phyloP scores from a whole-genome alignment of 2,888 invertebrate species.

The Hoplodrina blanda region DNA sequence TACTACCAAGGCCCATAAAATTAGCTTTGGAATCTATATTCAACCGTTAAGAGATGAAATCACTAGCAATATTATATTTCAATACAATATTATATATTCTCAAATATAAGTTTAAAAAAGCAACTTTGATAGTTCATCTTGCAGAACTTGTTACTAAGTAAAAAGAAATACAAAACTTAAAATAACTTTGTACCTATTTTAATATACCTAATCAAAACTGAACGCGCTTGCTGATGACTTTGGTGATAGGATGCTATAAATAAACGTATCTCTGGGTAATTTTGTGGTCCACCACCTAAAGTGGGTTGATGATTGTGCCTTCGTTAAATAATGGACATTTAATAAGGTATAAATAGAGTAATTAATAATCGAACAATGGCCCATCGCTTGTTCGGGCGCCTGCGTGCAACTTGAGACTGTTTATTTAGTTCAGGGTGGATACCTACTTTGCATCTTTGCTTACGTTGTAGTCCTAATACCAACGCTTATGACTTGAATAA shows the following conservation, averaged over 20 bases:
- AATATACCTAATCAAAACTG: constrained; percentile 1
- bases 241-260: constrained; percentile 19
- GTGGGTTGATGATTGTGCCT: constrained; percentile 38
- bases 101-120: not conserved
- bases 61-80: too few species aligned
- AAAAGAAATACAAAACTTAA: not conserved
- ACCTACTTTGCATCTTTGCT: constrained; percentile 56
- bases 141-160: not conserved
- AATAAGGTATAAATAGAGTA: constrained; percentile 56
- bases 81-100: too few species aligned
- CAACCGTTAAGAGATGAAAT: not conserved
- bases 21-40: too few species aligned
- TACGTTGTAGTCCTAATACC: constrained; percentile 51
- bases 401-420: constrained; percentile 84
- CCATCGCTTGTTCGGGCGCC: constrained; percentile 56
- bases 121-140: not conserved
- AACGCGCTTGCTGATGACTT: constrained; percentile 25
- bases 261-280: constrained; percentile 26
- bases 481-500: constrained; percentile 51
- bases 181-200: not conserved
- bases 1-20: too few species aligned
- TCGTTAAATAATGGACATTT: constrained; percentile 49
- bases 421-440: constrained; percentile 79
- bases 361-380: constrained; percentile 64
- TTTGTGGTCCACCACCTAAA: constrained; percentile 35